A percentile compares a stretch with the other conserved stretches of the same genome.
These are phyloP conservation scores for Pogonocichla stellata DNA, from an alignment of 2,113 vertebrate species.

Conservation along the genomic window DNA sequence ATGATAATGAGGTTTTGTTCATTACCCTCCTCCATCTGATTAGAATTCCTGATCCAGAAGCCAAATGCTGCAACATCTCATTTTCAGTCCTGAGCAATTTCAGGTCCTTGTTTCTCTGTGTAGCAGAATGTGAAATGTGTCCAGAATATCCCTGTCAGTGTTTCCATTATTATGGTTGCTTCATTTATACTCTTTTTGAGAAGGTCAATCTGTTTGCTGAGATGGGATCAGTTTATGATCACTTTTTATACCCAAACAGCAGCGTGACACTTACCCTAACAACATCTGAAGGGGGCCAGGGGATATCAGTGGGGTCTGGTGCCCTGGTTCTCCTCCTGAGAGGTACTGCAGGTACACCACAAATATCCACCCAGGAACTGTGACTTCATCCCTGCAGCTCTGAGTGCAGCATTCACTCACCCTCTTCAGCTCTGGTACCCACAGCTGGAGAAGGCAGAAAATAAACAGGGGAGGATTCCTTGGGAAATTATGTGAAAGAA, in stretches of 20 bases:
- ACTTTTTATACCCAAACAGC: background rate
- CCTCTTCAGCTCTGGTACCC: background rate
- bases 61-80: constrained; percentile 20
- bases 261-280: background rate
- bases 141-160: background rate
- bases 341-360: background rate
- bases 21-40: background rate
- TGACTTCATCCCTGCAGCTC: background rate
- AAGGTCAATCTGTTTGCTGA: background rate
- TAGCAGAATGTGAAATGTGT: background rate
- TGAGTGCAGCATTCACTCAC: background rate
- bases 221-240: background rate
- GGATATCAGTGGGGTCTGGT: background rate
- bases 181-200: background rate
- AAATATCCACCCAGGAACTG: background rate
- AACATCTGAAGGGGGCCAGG: background rate
- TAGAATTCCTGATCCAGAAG: constrained; percentile 27
- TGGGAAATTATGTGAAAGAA: background rate
- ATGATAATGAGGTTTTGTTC: constrained; percentile 35
- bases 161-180: background rate
- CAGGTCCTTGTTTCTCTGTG: background rate
- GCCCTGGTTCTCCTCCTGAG: background rate
- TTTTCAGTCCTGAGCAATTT: constrained; percentile 28
- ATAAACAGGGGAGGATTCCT: background rate
- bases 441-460: background rate